Base-by-base conservation (phyloP, 2,888 invertebrate genomes). In the Cetonia aurata region DNA sequence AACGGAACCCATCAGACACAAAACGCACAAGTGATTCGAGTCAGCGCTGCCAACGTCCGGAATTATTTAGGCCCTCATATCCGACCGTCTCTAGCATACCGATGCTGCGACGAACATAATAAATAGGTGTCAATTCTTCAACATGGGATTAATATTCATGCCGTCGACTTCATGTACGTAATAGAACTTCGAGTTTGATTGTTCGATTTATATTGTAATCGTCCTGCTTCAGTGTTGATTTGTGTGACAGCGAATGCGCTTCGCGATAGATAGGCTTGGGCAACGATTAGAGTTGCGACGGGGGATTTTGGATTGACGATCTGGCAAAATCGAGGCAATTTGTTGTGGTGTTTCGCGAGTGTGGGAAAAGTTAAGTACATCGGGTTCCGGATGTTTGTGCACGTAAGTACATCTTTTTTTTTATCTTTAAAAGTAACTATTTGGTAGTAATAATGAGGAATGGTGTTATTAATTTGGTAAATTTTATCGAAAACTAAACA, bases 131-230 rank as follows among this genome's bases (percentile, higher is more conserved):
- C 60, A 60, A 60, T 71, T 71, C 68, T 65, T 70, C 62, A 62
- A n/a, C 53, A 33, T 13, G 10, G 25, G 68, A 71, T 71, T 71
- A 71, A 71, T 71, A 71, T 71, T 68, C 68, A 71, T 71, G 42
- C 48, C 41, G 46, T 56, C 53, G 57, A 62, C 25, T 25, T 3
- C 25, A 12, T 42, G 56, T 59, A 59, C 57, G 66, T 57, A 67
- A 66, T 70, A 57, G 66, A 66, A 60, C 48, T 60, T 50, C 31
- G 44, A 52, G 68, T 62, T 37, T 68, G 62, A 71, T 68, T 69
- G 67, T 68, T 69, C 71, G 71, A 68, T 62, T 71, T 68, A 48
- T 68, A 71, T 67, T 68, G 62, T 71, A 68, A 71, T 71, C 48
- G 62, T 37, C 48, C 25, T 25, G 25, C 25, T 31, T 55, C 71